Conservation (phyloP, 2,797 vertebrate species). For the Cygnus olor region DNA sequence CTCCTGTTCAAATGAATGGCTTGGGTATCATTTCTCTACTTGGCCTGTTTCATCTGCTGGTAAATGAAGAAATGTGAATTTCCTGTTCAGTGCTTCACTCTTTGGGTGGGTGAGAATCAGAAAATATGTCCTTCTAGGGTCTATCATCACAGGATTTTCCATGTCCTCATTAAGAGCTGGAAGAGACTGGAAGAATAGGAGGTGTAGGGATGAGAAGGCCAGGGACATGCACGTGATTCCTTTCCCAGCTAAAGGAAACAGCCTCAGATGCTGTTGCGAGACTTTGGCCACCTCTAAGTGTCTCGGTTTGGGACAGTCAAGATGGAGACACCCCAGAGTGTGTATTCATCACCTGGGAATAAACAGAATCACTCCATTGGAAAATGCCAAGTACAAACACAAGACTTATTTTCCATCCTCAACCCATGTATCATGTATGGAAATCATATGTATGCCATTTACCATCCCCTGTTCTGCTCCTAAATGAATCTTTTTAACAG, state of each 20-base stretch:
- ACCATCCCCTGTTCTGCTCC: background rate
- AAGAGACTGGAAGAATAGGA: background rate
- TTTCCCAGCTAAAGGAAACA: background rate
- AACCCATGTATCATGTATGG: background rate
- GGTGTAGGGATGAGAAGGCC: background rate
- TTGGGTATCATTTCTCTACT: slow-evolving; percentile 31
- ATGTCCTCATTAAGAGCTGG: background rate
- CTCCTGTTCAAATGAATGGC: slow-evolving; percentile 7
- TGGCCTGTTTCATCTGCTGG: background rate
- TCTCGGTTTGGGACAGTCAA: background rate
- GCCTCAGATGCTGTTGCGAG: background rate
- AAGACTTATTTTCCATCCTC: background rate
- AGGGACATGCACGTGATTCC: background rate
- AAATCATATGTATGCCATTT: background rate
- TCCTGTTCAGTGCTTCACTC: background rate
- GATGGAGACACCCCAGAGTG: fast-evolving
- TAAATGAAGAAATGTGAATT: slow-evolving; percentile 10
- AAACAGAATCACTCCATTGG: background rate
- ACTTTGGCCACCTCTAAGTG: background rate
- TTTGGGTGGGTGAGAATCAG: background rate
- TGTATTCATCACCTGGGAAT: background rate
- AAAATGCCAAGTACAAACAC: background rate
- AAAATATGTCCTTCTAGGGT: background rate
- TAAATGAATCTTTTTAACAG: background rate
- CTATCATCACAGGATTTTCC: background rate